phyloP scores from a whole-genome alignment of 2,797 vertebrate genomes.

The Vultur gryphus region DNA sequence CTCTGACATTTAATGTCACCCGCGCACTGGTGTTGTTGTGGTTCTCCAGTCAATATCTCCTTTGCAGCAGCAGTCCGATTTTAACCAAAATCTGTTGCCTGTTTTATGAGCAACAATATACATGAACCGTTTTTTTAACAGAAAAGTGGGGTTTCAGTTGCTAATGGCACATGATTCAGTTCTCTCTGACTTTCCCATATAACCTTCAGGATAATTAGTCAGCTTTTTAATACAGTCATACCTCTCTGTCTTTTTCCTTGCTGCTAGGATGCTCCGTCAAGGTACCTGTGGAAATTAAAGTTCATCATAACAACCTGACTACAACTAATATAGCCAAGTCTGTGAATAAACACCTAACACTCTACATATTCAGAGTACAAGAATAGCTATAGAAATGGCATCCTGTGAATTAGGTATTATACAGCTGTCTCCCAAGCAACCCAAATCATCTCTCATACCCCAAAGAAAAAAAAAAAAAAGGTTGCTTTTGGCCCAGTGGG shows the following conservation, averaged over 20 bases:
- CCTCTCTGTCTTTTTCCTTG: neutral
- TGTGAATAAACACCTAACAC: neutral
- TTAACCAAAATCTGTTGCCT: neutral
- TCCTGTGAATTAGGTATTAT: neutral
- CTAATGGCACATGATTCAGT: neutral
- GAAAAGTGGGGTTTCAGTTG: neutral
- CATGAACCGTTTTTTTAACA: neutral
- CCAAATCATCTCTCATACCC: neutral
- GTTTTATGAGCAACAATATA: neutral
- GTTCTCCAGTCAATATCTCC: neutral
- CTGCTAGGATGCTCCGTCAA: neutral
- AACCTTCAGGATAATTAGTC: neutral
- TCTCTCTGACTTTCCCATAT: neutral
- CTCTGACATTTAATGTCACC: neutral
- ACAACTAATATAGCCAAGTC: neutral
- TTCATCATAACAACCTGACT: neutral
- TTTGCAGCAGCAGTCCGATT: neutral
- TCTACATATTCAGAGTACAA: neutral
- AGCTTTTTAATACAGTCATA: neutral
- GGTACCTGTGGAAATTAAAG: neutral
- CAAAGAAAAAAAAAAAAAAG: neutral
- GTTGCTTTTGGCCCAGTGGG: neutral
- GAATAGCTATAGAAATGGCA: neutral
- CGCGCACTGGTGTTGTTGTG: fast-evolving
- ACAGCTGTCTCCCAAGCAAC: neutral